Evolutionary conservation across 2,888 invertebrate species (phyloP), one percentile per base, ranked within the genome.

Genomic region (Catonia carolina): DNA sequence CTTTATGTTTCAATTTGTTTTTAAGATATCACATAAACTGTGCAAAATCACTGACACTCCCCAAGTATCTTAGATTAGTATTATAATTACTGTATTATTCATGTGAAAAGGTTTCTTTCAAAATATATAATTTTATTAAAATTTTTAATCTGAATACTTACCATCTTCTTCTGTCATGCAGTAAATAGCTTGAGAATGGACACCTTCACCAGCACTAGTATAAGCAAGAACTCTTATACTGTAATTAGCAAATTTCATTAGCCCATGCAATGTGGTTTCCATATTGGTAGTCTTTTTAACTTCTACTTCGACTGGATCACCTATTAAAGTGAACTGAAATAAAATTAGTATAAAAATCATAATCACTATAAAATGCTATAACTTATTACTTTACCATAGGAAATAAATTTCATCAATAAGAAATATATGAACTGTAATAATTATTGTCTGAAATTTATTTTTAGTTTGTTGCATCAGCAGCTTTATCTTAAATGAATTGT

Each of bases 161-260:
- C 89, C 82, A 71, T 93, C 92, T 74, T 92, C 89, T 64, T 89
- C 85, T 0, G 93, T 93, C 68, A 81, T 81, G 71, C 92, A 89
- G 73, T 81, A 86, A 63, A 89, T 78, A 2, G 89, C 81, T 37
- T 79, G 74, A 69, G 89, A 88, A 59, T 88, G 76, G 56, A 85
- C 80, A 31, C 93, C 93, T 68, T 92, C 91, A 0, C 93, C 93
- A 5, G 87, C 87, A 58, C 84, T 81, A 1, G 92, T 93, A 70
- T 83, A 91, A 1, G 91, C 91, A 68, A 89, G 72, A 5, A 91
- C 86, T 69, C 89, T 83, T 56, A 93, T 78, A 39, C 90, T 91
- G 73, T 93, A 93, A 76, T 93, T 93, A 53, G 90, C 87, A 71
- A 83, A 90, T 70, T 89, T 89, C 68, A 85, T 82, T 56, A 93